phyloP scores from a whole-genome alignment of 2,113 vertebrate species.

The Bujurquina vittata region DNA sequence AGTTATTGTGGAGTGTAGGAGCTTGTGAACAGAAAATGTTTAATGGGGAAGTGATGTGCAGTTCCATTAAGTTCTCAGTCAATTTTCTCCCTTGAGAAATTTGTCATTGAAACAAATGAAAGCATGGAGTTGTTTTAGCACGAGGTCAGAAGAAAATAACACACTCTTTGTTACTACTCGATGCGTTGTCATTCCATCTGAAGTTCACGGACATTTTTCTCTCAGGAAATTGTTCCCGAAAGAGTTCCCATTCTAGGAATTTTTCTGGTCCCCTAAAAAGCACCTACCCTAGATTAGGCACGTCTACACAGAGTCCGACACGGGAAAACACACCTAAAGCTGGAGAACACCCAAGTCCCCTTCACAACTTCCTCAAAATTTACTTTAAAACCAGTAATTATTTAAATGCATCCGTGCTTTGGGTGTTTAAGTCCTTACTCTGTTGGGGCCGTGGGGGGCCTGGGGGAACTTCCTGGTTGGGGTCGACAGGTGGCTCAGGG shows the following conservation, averaged over 20 bases:
- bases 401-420: background rate
- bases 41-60: background rate
- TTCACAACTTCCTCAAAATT: no score
- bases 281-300: no score
- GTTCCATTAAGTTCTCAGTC: no score
- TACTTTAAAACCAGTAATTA: no score
- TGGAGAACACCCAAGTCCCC: no score
- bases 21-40: background rate
- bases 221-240: background rate
- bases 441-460: conserved; percentile 92
- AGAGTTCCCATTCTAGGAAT: background rate
- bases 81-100: background rate
- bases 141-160: background rate
- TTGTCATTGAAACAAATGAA: no score
- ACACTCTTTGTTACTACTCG: background rate
- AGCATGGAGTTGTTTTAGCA: background rate
- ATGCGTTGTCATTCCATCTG: background rate
- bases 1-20: background rate
- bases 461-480: conserved; percentile 97
- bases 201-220: background rate
- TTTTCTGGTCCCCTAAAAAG: background rate
- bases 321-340: no score
- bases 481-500: conserved; percentile 96
- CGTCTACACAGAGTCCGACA: no score
- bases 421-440: conserved; percentile 79